Percentiles rank a stretch among this genome's conserved stretches.
These are phyloP conservation scores for Fukomys damarensis DNA, from an alignment of 2,113 vertebrate genomes.

Conservation along the genomic window DNA sequence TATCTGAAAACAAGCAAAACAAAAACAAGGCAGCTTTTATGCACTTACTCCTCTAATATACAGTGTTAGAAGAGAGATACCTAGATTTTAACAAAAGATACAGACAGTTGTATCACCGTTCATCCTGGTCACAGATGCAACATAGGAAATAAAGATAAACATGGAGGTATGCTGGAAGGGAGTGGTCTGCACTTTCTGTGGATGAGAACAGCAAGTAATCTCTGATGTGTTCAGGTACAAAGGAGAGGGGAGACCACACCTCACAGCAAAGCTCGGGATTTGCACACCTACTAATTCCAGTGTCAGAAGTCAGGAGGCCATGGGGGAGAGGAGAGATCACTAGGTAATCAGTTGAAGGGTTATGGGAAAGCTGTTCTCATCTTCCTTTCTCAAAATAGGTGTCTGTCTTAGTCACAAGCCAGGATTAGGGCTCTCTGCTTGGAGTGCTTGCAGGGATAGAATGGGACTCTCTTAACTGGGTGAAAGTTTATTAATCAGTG, in stretches of 20 bases:
- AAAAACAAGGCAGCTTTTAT: not conserved
- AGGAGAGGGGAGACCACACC: not conserved
- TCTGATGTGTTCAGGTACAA: not conserved
- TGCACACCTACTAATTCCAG: not conserved
- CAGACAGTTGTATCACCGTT: no score
- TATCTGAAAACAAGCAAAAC: not conserved
- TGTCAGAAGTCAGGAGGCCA: not conserved
- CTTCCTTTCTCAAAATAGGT: not conserved
- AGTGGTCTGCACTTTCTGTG: not conserved
- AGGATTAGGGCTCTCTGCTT: not conserved
- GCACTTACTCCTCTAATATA: not conserved
- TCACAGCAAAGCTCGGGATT: not conserved
- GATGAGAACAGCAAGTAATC: not conserved
- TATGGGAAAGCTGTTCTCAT: not conserved
- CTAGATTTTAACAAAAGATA: not conserved
- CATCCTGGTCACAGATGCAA: not conserved
- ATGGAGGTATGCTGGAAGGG: not conserved
- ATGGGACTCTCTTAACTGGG: not conserved
- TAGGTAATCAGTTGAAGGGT: not conserved
- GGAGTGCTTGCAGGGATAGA: not conserved
- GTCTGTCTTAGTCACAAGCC: not conserved
- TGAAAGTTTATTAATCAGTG: not conserved
- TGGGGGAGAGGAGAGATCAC: no score
- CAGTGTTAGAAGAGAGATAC: not conserved
- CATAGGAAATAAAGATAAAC: not conserved